Conservation (phyloP, 2,888 invertebrate species). For the Allophyes oxyacanthae region DNA sequence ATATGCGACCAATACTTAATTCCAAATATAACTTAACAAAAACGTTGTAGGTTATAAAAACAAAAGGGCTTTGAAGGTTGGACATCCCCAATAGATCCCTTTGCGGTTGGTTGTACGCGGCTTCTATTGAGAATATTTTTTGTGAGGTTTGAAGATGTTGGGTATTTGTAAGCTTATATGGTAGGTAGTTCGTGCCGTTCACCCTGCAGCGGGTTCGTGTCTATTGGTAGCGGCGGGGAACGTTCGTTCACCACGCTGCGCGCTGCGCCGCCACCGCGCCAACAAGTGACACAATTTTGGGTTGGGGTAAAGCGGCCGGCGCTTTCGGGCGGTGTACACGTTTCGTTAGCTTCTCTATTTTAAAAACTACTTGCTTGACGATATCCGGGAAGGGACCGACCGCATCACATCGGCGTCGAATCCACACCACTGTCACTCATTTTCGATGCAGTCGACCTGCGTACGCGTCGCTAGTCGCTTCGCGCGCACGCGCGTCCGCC, state of each 20-base stretch:
- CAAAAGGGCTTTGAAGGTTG: slow-evolving; percentile 62
- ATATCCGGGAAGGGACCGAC: slow-evolving; percentile 88
- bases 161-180: slow-evolving; percentile 64
- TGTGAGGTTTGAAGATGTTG: slow-evolving; percentile 62
- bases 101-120: slow-evolving; percentile 61
- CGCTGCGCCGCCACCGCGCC: slow-evolving; percentile 66
- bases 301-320: slow-evolving; percentile 85
- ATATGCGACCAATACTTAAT: slow-evolving; percentile 1
- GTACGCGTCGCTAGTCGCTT: slow-evolving; percentile 84
- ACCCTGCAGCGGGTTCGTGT: slow-evolving; percentile 70
- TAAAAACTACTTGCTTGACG: slow-evolving; percentile 86
- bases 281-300: slow-evolving; percentile 86
- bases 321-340: slow-evolving; percentile 87
- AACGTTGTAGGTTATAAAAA: slow-evolving; percentile 55
- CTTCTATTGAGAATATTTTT: slow-evolving; percentile 69
- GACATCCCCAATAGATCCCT: slow-evolving; percentile 65
- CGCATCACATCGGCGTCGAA: slow-evolving; percentile 77
- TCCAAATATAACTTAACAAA: slow-evolving; percentile 33
- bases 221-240: slow-evolving; percentile 65
- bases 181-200: slow-evolving; percentile 73
- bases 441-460: slow-evolving; percentile 88
- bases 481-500: slow-evolving; percentile 83
- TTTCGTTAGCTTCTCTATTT: slow-evolving; percentile 88
- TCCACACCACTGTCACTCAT: slow-evolving; percentile 78
- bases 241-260: slow-evolving; percentile 64